Evolutionary conservation across 35 echinoderm and acorn worm genomes (phyloP).

Genomic region (Lytechinus variegatus): DNA sequence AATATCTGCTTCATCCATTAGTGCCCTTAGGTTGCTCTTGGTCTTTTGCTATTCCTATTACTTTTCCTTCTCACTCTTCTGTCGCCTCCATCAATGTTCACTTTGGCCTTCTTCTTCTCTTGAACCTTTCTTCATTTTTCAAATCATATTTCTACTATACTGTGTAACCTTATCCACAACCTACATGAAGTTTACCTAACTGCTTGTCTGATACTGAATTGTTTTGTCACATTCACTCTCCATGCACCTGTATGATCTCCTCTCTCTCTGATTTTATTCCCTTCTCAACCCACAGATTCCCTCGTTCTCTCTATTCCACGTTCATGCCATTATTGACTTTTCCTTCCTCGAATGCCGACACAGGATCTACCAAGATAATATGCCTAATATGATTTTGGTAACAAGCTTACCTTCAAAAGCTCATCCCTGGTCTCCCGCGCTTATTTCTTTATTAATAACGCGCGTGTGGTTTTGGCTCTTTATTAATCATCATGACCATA

Average conservation of each 20-base stretch:
- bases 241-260: not conserved
- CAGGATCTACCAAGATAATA: constrained; percentile 7
- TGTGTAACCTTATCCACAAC: not conserved
- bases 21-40: not conserved
- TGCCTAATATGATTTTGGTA: constrained; percentile 42
- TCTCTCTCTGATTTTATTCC: not conserved
- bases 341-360: constrained; percentile 25
- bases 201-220: not conserved
- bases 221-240: not conserved
- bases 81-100: not conserved
- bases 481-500: constrained; percentile 18
- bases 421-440: constrained; percentile 12
- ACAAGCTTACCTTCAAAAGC: constrained; percentile 26
- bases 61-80: not conserved
- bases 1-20: not conserved
- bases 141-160: not conserved
- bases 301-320: not conserved
- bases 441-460: constrained; percentile 48
- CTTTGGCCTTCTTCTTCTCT: not conserved
- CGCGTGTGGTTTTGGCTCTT: constrained; percentile 35
- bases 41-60: not conserved
- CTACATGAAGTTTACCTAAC: not conserved
- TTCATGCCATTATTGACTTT: constrained; percentile 29
- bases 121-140: not conserved
- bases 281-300: not conserved